Conservation (phyloP, 2,797 vertebrate genomes). For the Enoplosus armatus region DNA sequence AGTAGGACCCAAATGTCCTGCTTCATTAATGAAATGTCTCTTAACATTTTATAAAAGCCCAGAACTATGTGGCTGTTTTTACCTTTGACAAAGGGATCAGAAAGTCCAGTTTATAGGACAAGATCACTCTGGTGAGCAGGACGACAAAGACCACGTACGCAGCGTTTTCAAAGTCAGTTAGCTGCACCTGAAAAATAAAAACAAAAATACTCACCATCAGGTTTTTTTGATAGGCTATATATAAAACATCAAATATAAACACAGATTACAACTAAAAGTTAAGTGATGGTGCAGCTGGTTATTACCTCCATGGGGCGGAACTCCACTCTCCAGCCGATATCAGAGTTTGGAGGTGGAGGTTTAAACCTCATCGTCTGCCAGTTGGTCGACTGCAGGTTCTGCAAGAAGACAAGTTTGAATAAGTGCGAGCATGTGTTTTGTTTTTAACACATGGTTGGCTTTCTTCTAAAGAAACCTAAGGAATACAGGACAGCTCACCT, state of each 20-base stretch:
- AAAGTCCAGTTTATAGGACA: conserved; percentile 98
- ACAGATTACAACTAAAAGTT: neutral
- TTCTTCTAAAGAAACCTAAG: neutral
- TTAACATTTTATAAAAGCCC: neutral
- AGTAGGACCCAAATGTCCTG: neutral
- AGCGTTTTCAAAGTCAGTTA: conserved; percentile 99
- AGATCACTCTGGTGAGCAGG: conserved; percentile 95
- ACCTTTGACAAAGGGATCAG: conserved; percentile 98
- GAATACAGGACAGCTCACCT: conserved; percentile 81
- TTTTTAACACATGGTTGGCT: neutral
- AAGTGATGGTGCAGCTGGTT: neutral
- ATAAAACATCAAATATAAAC: neutral
- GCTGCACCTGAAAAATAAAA: conserved; percentile 89
- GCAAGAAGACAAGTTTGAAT: conserved; percentile 37
- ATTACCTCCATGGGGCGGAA: conserved; percentile 99
- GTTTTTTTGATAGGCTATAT: neutral
- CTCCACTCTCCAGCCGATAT: conserved; percentile 99
- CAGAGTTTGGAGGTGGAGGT: conserved; percentile 98
- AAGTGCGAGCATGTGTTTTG: neutral
- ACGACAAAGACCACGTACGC: conserved; percentile 99
- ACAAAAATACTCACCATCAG: neutral
- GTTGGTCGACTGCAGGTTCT: conserved; percentile 99
- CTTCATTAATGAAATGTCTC: accelerated
- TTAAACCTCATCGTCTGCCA: conserved; percentile 99
- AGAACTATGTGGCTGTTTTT: neutral